Evolutionary conservation across 2,797 vertebrate species (phyloP).

Genomic region (Stomatorhinus walkeri): DNA sequence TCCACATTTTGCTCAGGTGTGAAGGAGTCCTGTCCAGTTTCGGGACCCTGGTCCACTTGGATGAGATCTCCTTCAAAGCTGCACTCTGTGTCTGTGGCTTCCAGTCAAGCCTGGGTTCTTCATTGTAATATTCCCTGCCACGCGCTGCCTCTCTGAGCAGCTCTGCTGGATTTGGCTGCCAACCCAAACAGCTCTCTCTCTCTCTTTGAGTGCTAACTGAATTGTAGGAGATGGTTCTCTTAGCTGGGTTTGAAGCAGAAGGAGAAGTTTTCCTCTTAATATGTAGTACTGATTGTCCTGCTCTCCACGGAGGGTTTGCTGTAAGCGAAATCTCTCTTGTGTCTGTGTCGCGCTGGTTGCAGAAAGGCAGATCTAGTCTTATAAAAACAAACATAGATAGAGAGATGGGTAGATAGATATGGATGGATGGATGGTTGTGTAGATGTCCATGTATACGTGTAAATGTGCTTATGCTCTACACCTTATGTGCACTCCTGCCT

Average conservation of each 20-base stretch:
- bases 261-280: neutral
- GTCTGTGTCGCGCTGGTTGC: neutral
- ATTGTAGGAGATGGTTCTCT: constrained; percentile 19
- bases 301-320: constrained; percentile 1
- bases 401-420: neutral
- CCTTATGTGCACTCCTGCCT: neutral
- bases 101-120: neutral
- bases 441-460: neutral
- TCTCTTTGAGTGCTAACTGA: constrained; percentile 22
- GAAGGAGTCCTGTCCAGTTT: neutral
- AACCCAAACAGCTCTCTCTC: constrained; percentile 21
- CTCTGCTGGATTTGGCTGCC: constrained; percentile 19
- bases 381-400: neutral
- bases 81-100: neutral
- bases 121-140: constrained; percentile 4
- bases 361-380: neutral
- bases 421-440: neutral
- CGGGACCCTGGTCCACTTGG: neutral
- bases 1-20: neutral
- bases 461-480: neutral
- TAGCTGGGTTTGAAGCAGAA: constrained; percentile 12
- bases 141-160: neutral
- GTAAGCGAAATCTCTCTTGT: neutral
- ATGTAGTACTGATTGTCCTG: constrained; percentile 15
- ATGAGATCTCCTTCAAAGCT: neutral